Evolutionary conservation across 64 coral and sea anemone genomes (phyloP), one percentile per base, ranked within the genome.

Genomic region (Catalaphyllia jardinei): DNA sequence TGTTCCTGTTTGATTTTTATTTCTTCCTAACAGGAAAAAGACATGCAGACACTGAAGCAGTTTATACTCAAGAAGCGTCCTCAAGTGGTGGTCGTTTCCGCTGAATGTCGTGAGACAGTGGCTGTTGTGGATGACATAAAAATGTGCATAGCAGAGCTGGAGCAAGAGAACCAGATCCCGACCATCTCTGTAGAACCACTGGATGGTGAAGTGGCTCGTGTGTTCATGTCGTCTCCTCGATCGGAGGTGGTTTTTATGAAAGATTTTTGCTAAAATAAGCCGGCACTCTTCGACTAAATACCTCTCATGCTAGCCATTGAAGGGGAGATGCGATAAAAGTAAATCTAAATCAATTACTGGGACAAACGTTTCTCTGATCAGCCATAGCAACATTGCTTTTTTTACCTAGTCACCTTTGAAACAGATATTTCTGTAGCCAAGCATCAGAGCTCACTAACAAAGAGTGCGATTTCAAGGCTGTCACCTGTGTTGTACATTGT

Each of bases 131-230:
- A 99, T 60, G 97, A 99, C 77, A 99, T 99, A 38, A 99, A 99
- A 59, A 84, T 99, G 76, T 95, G 82, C 76, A 88, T 99, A 13
- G 77, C 86, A 28, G 97, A 99, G 30, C 67, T 99, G 55, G 97
- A 99, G 50, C 97, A 99, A 64, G 97, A 99, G 72, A 92, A 95
- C 57, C 97, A 99, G 42, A 95, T 99, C 84, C 64, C 94, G 6
- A 80, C 93, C 14, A 93, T 99, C 20, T 89, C 91, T 25, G 97
- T 99, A 12, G 97, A 99, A 76, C 52, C 95, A 27, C 72, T 99
- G 13, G 94, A 95, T 72, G 82, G 88, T 69, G 97, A 99, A 79
- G 97, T 99, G 17, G 97, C 97, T 4, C 87, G 94, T 22, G 73
- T 99, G 20, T 99, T 95, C 31, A 91, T 88, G 59, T 80, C 83